Base-by-base conservation (phyloP, 2,888 invertebrate species). In the Himalopsyche japonica region DNA sequence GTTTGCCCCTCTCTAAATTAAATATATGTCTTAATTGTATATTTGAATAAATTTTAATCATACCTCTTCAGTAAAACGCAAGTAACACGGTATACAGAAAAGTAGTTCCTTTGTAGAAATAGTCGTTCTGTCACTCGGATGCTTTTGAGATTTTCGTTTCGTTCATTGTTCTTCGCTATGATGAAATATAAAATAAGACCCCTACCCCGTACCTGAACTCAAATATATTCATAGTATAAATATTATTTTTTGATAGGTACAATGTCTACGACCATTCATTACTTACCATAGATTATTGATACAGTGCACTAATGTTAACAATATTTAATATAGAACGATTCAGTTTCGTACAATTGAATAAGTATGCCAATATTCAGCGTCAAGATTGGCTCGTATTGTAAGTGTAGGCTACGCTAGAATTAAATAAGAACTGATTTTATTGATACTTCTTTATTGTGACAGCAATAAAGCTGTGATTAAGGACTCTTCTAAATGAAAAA, bases 181-280 rank as follows among this genome's bases (percentile, higher is more conserved):
- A 70, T 70, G 70, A 27, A 47, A 64, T 80, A 76, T 80, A 81
- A 83, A 76, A 64, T 85, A 83, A 83, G 81, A 82, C 84, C 84
- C 77, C 82, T 64, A 77, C 79, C 80, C 83, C 78, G 86, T 86
- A 86, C 86, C 86, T 86, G 86, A 86, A 82, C 82, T 85, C 81
- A 78, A 57, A 27, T 37, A 20, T 77, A 77, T 77, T 34, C 37
- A 37, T 77, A 77, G 77, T 37, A 34, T 77, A 77, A 77, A 77
- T 77, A 77, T 77, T 77, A 70, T 70, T 70, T 77, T 77, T 77
- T 18, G 43, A 37, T 37, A 43, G 77, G 77, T 77, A 77, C 77
- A 77, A 37, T 77, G 43, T 77, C 43, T n/a, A 77, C 24, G 43
- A 77, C 77, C 77, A 37, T 77, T 77, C 77, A 77, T 77, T 77